These are phyloP conservation scores for Lepidurus packardi DNA, from an alignment of 1,140 invertebrate genomes.

Conservation along the genomic window DNA sequence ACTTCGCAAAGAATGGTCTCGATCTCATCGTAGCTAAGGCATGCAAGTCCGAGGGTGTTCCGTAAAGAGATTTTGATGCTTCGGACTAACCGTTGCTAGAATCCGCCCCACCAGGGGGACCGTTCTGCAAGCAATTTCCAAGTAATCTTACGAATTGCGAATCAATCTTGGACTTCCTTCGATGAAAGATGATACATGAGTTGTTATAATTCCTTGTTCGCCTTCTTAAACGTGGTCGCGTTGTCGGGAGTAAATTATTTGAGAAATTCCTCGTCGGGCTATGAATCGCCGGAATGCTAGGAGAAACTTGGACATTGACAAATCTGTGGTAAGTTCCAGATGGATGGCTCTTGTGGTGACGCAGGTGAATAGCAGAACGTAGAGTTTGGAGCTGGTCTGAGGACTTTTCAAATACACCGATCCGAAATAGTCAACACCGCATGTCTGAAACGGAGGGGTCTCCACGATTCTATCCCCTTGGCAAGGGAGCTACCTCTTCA, in stretches of 20 bases:
- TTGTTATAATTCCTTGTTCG: slow-evolving; percentile 29
- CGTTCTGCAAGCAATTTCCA: slow-evolving; percentile 44
- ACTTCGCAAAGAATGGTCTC: slow-evolving; percentile 41
- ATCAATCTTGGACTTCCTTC: not conserved
- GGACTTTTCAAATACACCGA: slow-evolving; percentile 40
- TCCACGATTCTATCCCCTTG: no score
- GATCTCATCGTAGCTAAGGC: slow-evolving; percentile 41
- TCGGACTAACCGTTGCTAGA: slow-evolving; percentile 45
- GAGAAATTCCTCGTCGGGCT: slow-evolving; percentile 39
- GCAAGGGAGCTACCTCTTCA: no score
- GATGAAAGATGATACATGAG: not conserved
- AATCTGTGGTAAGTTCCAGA: slow-evolving; percentile 41
- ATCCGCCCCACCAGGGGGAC: slow-evolving; percentile 47
- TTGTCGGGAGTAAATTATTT: slow-evolving; percentile 41
- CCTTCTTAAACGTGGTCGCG: slow-evolving; percentile 41
- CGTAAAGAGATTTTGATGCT: slow-evolving; percentile 40
- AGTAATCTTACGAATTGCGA: slow-evolving; percentile 35
- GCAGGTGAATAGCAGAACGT: slow-evolving; percentile 44
- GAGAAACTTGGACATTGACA: slow-evolving; percentile 41
- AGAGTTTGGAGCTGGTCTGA: slow-evolving; percentile 43
- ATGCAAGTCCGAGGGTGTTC: slow-evolving; percentile 39
- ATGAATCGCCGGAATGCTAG: slow-evolving; percentile 42
- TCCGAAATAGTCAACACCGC: slow-evolving; percentile 42
- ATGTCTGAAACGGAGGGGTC: slow-evolving; percentile 31
- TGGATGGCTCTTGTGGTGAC: slow-evolving; percentile 42